Percentiles rank a stretch among this genome's conserved stretches.
Conservation (phyloP, 2,888 invertebrate species). For the Troilus luridus region DNA sequence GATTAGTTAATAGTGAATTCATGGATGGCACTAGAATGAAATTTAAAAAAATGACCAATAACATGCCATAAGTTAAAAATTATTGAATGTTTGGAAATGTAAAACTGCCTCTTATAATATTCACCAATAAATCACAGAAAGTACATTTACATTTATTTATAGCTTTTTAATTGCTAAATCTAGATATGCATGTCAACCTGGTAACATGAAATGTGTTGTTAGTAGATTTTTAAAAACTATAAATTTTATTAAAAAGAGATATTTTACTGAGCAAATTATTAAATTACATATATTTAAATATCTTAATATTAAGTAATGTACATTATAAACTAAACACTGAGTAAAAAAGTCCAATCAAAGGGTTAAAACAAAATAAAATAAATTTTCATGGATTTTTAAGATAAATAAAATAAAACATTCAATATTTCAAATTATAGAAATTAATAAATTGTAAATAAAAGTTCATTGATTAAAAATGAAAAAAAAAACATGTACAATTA, state of each 20-base stretch:
- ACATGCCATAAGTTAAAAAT: background rate
- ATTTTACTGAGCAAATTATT: slow-evolving; percentile 22
- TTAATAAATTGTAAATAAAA: background rate
- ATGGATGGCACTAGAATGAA: slow-evolving; percentile 3
- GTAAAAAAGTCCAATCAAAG: background rate
- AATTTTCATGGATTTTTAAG: background rate
- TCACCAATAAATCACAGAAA: background rate
- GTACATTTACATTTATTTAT: background rate
- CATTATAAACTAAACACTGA: background rate
- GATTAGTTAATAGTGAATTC: background rate
- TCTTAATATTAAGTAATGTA: slow-evolving; percentile 6
- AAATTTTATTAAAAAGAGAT: background rate
- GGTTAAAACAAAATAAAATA: background rate
- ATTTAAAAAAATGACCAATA: background rate
- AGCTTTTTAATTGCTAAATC: background rate
- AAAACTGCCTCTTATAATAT: background rate
- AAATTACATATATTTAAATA: slow-evolving; percentile 1
- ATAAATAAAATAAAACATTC: slow-evolving; percentile 6
- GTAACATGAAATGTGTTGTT: background rate
- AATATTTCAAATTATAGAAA: background rate
- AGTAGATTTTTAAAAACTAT: slow-evolving; percentile 8
- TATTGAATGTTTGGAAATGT: background rate
- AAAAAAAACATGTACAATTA: background rate
- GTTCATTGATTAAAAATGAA: background rate
- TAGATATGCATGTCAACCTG: background rate